phyloP scores from a whole-genome alignment of 2,113 vertebrate genomes.

The Formicarius rufipectus region DNA sequence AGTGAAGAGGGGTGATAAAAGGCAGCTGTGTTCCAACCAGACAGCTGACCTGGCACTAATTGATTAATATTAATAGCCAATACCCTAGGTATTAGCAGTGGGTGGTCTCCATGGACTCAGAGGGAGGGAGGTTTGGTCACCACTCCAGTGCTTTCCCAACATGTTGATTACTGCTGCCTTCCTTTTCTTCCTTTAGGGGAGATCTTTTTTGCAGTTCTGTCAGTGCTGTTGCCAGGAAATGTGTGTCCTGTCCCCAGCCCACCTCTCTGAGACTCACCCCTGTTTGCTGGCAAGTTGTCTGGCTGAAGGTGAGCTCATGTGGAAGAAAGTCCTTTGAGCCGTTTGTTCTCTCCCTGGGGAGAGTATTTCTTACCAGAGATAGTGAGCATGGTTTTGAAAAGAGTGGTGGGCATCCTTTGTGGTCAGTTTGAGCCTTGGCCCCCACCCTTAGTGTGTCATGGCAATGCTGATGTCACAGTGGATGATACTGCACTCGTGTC shows the following conservation, averaged over 20 bases:
- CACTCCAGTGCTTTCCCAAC: not conserved
- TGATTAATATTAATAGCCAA: too few species aligned
- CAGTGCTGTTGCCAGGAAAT: not conserved
- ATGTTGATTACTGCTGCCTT: not conserved
- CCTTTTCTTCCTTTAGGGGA: not conserved
- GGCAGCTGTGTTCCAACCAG: not conserved
- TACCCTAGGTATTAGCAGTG: not conserved
- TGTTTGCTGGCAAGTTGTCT: not conserved
- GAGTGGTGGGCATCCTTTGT: not conserved
- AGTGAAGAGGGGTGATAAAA: not conserved
- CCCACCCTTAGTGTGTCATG: not conserved
- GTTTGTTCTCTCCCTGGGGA: not conserved
- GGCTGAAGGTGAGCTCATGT: not conserved
- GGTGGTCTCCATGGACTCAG: not conserved
- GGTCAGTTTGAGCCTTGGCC: not conserved
- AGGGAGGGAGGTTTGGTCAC: not conserved
- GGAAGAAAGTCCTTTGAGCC: not conserved
- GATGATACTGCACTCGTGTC: not conserved
- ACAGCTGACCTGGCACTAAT: not conserved
- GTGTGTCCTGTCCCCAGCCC: not conserved
- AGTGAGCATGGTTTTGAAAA: not conserved
- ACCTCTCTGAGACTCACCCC: not conserved
- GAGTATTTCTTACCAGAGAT: not conserved
- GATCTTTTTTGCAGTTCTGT: accelerated
- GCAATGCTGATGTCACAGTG: not conserved